Percentiles rank a stretch among this genome's conserved stretches.
Evolutionary conservation across 2,797 vertebrate species (phyloP).

Genomic region (Pterois miles): DNA sequence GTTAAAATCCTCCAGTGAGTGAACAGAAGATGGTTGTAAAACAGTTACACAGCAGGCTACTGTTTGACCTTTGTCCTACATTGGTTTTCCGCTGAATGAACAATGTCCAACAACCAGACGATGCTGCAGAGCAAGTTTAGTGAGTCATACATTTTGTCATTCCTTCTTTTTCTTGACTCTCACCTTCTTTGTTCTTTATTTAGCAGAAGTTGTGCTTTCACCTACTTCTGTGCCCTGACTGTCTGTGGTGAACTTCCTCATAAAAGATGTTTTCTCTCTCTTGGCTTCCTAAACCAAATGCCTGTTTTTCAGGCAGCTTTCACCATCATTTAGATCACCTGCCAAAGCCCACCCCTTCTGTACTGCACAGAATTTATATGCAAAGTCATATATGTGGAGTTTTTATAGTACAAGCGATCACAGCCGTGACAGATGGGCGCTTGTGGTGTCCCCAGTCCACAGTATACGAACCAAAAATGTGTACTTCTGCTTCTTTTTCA

Average conservation of each 20-base stretch:
- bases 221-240: constrained; percentile 6
- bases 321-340: background rate
- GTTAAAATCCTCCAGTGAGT: background rate
- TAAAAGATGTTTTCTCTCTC: background rate
- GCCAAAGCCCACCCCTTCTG: background rate
- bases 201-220: constrained; percentile 38
- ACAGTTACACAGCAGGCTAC: background rate
- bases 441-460: background rate
- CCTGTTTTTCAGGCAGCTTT: background rate
- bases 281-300: background rate
- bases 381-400: background rate
- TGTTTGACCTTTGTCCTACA: constrained; percentile 41
- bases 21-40: background rate
- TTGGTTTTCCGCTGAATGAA: constrained; percentile 23
- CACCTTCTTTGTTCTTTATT: background rate
- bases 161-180: background rate
- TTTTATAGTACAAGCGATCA: background rate
- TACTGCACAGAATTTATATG: constrained; percentile 9
- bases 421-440: background rate
- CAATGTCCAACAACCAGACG: constrained; percentile 9
- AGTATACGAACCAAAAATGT: constrained; percentile 9
- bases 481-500: background rate
- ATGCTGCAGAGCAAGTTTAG: constrained; percentile 20
- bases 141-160: constrained; percentile 34
- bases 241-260: constrained; percentile 9